A percentile compares a stretch with the other conserved stretches of the same genome.
Conservation (phyloP, 1,140 invertebrate genomes). For the Psilanteris sp. region DNA sequence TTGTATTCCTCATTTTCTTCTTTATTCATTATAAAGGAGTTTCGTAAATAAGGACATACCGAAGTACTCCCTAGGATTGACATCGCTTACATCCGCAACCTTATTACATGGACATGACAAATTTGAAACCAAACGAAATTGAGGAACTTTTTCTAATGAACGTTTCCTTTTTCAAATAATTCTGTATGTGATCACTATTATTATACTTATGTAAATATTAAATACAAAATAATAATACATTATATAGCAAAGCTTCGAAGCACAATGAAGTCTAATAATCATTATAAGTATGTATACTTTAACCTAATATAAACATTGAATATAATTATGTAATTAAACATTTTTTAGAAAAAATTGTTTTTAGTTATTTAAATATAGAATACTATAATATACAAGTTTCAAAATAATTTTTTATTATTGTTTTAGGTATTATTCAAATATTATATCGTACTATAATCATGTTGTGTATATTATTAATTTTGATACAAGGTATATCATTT, state of each 20-base stretch:
- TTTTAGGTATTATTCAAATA: too few species aligned
- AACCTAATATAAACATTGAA: slow-evolving; percentile 6
- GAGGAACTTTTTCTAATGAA: slow-evolving; percentile 51
- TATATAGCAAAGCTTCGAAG: slow-evolving; percentile 53
- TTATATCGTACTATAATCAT: too few species aligned
- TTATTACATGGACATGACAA: slow-evolving; percentile 2
- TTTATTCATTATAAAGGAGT: slow-evolving; percentile 92
- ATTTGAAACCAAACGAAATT: slow-evolving; percentile 10
- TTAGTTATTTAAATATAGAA: too few species aligned
- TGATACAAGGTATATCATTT: too few species aligned
- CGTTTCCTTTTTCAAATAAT: slow-evolving; percentile 51
- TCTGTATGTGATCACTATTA: slow-evolving; percentile 47
- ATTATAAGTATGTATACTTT: slow-evolving; percentile 24
- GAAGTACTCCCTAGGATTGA: slow-evolving; percentile 10
- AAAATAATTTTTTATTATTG: too few species aligned
- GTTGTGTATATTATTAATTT: too few species aligned
- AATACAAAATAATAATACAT: slow-evolving; percentile 34
- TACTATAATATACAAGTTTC: too few species aligned
- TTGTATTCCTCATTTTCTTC: slow-evolving; percentile 95
- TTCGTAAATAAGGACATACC: slow-evolving; percentile 69
- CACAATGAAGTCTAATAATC: slow-evolving; percentile 52
- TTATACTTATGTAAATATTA: slow-evolving; percentile 49
- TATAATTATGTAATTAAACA: too few species aligned
- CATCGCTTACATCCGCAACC: too few species aligned
- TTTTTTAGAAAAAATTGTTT: too few species aligned